Evolutionary conservation across 2,113 vertebrate genomes (phyloP).

Genomic region (Calyptommatus sinebrachiatus): DNA sequence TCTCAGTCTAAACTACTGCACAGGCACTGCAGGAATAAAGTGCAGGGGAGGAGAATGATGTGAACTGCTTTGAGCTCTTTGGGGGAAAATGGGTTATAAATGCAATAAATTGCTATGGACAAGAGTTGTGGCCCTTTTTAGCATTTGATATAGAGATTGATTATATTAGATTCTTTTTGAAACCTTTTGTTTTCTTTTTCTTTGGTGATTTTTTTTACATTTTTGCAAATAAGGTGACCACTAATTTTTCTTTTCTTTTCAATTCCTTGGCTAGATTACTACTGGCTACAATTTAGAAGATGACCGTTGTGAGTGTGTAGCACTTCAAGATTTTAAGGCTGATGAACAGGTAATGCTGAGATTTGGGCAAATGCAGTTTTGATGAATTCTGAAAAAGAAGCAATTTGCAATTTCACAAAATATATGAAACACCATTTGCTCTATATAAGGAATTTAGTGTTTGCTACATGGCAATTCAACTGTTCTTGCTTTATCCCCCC

Average conservation of each 20-base stretch:
- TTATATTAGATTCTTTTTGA: not conserved
- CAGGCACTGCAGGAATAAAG: no score
- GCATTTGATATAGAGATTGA: not conserved
- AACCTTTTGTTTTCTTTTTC: not conserved
- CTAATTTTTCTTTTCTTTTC: conserved; percentile 28
- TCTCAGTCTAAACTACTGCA: no score
- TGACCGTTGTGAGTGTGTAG: conserved; percentile 96
- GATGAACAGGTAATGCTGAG: conserved; percentile 84
- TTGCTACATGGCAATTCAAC: no score
- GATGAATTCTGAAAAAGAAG: no score
- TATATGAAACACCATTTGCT: no score
- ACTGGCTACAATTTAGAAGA: conserved; percentile 98
- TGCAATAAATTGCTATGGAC: not conserved
- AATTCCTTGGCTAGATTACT: conserved; percentile 81
- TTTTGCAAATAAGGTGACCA: conserved; percentile 4
- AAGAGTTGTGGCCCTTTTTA: not conserved
- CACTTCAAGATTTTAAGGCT: conserved; percentile 87
- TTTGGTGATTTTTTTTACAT: not conserved
- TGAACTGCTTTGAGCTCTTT: not conserved
- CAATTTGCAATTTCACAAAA: no score
- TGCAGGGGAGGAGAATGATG: not conserved
- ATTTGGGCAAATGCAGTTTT: not conserved
- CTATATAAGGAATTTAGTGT: no score
- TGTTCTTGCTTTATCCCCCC: no score
- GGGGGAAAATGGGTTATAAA: not conserved